These are phyloP conservation scores for Gallinago paraguaiae DNA, from an alignment of 2,113 vertebrate genomes.

Conservation along the genomic window DNA sequence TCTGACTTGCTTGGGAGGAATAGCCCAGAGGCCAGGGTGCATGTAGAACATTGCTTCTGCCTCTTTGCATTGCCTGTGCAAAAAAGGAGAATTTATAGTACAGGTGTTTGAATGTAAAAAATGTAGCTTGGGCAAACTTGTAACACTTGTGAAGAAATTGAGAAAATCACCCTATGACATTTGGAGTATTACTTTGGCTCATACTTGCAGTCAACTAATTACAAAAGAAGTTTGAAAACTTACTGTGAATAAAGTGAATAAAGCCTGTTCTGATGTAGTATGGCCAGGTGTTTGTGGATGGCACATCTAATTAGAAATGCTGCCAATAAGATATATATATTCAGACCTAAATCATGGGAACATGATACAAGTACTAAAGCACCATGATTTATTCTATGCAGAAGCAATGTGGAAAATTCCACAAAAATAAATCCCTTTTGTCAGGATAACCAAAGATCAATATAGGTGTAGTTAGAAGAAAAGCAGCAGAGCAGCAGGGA, in stretches of 20 bases:
- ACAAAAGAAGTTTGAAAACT: background rate
- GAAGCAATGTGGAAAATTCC: background rate
- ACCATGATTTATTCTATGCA: background rate
- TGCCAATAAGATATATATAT: background rate
- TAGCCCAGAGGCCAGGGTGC: background rate
- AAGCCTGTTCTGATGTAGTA: background rate
- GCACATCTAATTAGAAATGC: background rate
- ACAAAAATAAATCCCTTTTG: background rate
- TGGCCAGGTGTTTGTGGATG: background rate
- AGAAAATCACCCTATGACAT: background rate
- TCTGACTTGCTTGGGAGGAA: background rate
- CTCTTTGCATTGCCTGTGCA: background rate
- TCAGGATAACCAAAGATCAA: background rate
- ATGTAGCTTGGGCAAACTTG: background rate
- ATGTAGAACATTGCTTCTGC: background rate
- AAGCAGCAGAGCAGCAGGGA: background rate
- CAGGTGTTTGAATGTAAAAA: background rate
- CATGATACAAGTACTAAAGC: background rate
- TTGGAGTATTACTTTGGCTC: background rate
- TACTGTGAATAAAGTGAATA: background rate
- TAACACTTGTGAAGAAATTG: background rate
- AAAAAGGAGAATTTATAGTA: background rate
- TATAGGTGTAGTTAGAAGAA: background rate
- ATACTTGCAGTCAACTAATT: background rate
- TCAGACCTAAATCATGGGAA: background rate